Percentiles rank a stretch among this genome's conserved stretches.
phyloP scores from a whole-genome alignment of 1,140 invertebrate genomes.

The Heliconius congener region DNA sequence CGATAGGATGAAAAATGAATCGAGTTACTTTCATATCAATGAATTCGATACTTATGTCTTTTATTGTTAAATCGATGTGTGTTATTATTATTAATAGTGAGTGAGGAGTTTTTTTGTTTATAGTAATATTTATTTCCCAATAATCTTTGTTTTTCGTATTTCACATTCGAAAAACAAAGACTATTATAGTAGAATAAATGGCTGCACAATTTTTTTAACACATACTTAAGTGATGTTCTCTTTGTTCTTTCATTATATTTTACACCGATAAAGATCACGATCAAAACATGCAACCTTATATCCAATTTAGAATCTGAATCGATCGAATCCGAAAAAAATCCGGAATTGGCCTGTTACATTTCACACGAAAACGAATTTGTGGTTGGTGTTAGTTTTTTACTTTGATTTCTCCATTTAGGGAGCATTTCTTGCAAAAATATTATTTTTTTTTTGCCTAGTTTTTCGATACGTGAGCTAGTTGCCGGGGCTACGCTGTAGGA shows the following conservation, averaged over 20 bases:
- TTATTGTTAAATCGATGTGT: constrained; percentile 10
- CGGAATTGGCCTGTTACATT: constrained; percentile 44
- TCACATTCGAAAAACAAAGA: too few species aligned
- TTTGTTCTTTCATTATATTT: constrained; percentile 20
- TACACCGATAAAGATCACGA: constrained; percentile 41
- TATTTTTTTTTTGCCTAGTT: constrained; percentile 21
- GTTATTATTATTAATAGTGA: background rate
- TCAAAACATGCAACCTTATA: constrained; percentile 41
- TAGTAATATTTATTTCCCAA: background rate
- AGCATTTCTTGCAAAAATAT: constrained; percentile 24
- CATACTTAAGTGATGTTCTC: background rate
- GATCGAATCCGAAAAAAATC: constrained; percentile 37
- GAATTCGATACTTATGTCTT: constrained; percentile 21
- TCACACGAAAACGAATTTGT: constrained; percentile 43
- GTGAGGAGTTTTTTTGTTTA: too few species aligned
- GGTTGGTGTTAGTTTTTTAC: constrained; percentile 34
- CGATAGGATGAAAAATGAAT: constrained; percentile 56
- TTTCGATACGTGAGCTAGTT: constrained; percentile 43
- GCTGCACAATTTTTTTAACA: background rate
- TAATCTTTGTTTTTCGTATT: background rate
- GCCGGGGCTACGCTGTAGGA: constrained; percentile 42
- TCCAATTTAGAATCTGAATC: constrained; percentile 43
- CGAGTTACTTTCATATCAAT: constrained; percentile 42
- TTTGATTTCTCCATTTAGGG: constrained; percentile 17
- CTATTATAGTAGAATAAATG: background rate